A percentile compares a stretch with the other conserved stretches of the same genome.
Conservation (phyloP, 2,113 vertebrate species). For the Philantomba maxwellii region DNA sequence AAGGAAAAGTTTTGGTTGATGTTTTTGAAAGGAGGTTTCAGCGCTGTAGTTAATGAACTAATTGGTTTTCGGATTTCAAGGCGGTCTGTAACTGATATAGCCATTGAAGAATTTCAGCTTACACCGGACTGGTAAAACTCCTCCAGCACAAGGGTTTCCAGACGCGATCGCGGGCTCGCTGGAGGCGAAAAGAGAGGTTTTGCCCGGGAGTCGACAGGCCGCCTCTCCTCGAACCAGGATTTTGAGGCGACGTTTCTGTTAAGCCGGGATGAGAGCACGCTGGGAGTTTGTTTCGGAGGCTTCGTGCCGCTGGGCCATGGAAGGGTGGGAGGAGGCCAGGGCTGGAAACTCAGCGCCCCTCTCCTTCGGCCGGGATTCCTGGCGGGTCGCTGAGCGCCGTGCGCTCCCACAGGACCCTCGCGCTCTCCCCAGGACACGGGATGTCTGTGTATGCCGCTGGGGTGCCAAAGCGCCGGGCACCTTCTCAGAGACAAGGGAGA, state of each 20-base stretch:
- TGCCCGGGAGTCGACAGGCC: neutral
- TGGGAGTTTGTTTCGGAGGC: rapidly evolving
- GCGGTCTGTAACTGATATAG: neutral
- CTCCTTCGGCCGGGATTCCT: rapidly evolving
- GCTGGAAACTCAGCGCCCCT: rapidly evolving
- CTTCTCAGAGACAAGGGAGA: neutral
- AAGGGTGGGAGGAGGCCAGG: neutral
- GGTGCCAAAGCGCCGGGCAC: rapidly evolving
- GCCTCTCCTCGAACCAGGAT: neutral
- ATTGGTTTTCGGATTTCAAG: slow-evolving; percentile 10
- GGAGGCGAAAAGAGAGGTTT: neutral
- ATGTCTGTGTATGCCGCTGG: rapidly evolving
- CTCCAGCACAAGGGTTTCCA: neutral
- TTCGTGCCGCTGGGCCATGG: rapidly evolving
- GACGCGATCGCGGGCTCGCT: neutral
- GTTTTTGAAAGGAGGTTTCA: neutral
- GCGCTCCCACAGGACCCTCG: rapidly evolving
- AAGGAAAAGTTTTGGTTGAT: neutral
- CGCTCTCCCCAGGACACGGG: neutral
- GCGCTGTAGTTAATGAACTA: neutral
- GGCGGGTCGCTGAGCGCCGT: rapidly evolving
- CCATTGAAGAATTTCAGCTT: neutral
- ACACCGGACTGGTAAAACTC: neutral
- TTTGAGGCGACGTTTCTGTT: neutral
- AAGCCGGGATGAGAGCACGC: neutral